Evolutionary conservation across 2,888 invertebrate species (phyloP).

Genomic region (Gerris lacustris): DNA sequence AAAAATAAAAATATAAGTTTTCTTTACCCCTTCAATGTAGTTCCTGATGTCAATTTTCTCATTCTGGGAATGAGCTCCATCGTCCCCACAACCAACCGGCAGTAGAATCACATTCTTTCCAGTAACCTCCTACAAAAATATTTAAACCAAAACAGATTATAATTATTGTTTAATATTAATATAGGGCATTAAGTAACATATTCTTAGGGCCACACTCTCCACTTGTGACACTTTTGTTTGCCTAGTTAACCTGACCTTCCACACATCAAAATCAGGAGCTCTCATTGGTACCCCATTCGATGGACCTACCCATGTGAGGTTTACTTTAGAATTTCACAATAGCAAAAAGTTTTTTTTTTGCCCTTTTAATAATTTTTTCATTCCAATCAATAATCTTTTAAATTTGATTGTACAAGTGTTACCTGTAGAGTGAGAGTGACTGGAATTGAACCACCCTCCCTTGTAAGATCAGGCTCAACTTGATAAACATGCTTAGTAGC

Average conservation of each 20-base stretch:
- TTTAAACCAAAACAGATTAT: background rate
- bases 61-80: slow-evolving; percentile 97
- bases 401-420: too few species aligned
- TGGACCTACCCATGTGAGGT: too few species aligned
- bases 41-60: slow-evolving; percentile 88
- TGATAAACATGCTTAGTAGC: slow-evolving; percentile 77
- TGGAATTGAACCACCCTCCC: slow-evolving; percentile 96
- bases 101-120: slow-evolving; percentile 86
- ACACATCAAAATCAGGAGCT: too few species aligned
- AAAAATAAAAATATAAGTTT: too few species aligned
- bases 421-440: slow-evolving; percentile 48
- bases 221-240: background rate
- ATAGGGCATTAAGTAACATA: background rate
- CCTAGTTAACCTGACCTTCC: too few species aligned
- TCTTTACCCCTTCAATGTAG: slow-evolving; percentile 75
- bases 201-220: background rate
- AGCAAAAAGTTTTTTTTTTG: too few species aligned
- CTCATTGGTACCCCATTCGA: too few species aligned
- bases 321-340: too few species aligned
- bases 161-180: background rate
- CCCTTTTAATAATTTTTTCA: too few species aligned
- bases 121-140: slow-evolving; percentile 61
- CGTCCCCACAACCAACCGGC: slow-evolving; percentile 90
- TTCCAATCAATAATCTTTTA: too few species aligned
- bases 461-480: slow-evolving; percentile 83